A percentile compares a stretch with the other conserved stretches of the same genome.
Conservation (phyloP, 2,888 invertebrate species). For the Antitype chi region DNA sequence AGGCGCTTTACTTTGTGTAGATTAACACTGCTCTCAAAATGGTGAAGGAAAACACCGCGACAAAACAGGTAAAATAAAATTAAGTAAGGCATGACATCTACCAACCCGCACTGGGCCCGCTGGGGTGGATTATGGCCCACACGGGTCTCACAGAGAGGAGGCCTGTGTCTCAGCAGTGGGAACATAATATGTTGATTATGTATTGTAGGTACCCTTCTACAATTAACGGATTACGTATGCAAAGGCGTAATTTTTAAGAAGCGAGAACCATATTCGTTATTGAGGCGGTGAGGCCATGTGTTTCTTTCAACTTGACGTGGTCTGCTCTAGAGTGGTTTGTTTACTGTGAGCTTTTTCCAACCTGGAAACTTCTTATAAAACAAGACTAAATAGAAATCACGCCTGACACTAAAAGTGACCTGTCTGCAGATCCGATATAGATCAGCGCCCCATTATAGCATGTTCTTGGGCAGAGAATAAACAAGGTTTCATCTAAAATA, state of each 20-base stretch:
- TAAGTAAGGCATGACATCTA: no score
- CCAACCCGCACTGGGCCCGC: no score
- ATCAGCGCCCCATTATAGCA: constrained; percentile 27
- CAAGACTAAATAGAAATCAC: constrained; percentile 33
- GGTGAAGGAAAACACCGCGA: no score
- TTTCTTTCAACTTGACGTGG: constrained; percentile 12
- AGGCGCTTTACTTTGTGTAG: no score
- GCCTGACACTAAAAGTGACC: constrained; percentile 31
- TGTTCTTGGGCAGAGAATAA: constrained; percentile 32
- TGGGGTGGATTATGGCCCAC: no score
- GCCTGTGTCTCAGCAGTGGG: no score
- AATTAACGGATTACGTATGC: neutral
- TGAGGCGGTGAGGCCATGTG: neutral
- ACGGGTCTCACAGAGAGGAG: no score
- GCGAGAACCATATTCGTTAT: neutral
- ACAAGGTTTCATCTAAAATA: constrained; percentile 38
- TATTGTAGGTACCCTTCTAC: neutral
- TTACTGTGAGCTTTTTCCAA: constrained; percentile 18
- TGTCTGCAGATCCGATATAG: constrained; percentile 12
- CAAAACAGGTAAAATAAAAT: no score
- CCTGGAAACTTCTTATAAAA: constrained; percentile 15
- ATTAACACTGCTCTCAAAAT: no score
- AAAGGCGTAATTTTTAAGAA: neutral
- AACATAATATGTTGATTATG: no score
- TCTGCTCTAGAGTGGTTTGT: constrained; percentile 32